Conservation (phyloP, 2,888 invertebrate species). For the Drosophila diplacantha region DNA sequence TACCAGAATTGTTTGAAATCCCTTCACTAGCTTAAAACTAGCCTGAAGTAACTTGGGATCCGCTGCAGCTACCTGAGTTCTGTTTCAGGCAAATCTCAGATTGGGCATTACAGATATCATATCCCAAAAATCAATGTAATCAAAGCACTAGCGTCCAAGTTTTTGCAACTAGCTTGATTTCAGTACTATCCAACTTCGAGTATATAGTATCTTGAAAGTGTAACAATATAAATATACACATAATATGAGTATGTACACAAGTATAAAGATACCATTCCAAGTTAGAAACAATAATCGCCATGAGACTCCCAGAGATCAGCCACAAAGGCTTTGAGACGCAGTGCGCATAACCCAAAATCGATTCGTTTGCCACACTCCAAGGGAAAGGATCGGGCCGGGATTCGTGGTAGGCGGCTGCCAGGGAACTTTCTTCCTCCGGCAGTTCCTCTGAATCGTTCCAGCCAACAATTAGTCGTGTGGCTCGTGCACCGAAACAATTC, state of each 20-base stretch:
- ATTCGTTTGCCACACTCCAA: conserved; percentile 30
- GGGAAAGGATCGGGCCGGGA: conserved; percentile 14
- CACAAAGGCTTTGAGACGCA: neutral
- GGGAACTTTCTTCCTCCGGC: conserved; percentile 15
- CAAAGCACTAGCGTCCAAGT: neutral
- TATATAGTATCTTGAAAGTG: too few species aligned
- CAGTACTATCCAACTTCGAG: too few species aligned
- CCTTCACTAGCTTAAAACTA: neutral
- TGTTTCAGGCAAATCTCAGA: neutral
- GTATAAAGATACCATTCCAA: neutral
- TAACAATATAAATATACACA: neutral
- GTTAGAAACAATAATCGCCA: neutral
- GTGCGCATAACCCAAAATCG: conserved; percentile 12
- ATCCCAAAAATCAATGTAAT: neutral
- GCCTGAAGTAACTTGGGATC: neutral
- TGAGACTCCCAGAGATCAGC: neutral
- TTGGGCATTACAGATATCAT: neutral
- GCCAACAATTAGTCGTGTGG: conserved; percentile 55
- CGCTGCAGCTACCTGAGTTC: neutral
- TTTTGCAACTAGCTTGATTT: neutral
- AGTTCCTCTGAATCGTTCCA: conserved; percentile 17
- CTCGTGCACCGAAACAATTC: conserved; percentile 54
- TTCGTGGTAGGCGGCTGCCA: conserved; percentile 7
- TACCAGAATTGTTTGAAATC: too few species aligned
- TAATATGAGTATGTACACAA: too few species aligned